Evolutionary conservation across 2,888 invertebrate species (phyloP).

Genomic region (Altica lythri): DNA sequence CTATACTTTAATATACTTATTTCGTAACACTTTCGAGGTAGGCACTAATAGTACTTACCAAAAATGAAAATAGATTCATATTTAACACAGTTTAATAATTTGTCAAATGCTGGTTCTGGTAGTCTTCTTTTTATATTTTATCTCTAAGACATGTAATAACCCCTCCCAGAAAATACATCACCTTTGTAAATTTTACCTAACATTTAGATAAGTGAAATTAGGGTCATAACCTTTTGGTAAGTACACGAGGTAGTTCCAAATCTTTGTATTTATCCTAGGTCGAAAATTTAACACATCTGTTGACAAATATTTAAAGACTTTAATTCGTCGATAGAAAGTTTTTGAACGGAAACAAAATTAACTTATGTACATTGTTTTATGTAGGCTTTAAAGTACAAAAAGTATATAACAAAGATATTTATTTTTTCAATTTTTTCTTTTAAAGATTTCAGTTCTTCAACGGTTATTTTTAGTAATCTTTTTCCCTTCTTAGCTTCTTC

Average conservation of each 20-base stretch:
- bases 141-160: conserved; percentile 45
- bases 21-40: not conserved
- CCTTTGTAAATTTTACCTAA: conserved; percentile 47
- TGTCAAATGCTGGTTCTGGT: conserved; percentile 39
- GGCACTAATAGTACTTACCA: not conserved
- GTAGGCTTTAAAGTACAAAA: no score
- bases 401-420: no score
- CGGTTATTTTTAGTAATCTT: no score
- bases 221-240: conserved; percentile 52
- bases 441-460: no score
- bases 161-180: conserved; percentile 49
- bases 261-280: conserved; percentile 11
- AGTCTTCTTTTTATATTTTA: conserved; percentile 50
- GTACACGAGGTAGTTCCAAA: conserved; percentile 18
- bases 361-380: no score
- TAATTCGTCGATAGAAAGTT: conserved; percentile 24
- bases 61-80: conserved; percentile 49
- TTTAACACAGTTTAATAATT: conserved; percentile 45
- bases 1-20: no score
- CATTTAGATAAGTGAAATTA: conserved; percentile 56
- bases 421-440: not conserved
- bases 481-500: no score
- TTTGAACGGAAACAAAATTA: no score
- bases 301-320: conserved; percentile 17
- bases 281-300: conserved; percentile 7